Base-by-base conservation (phyloP, 2,113 vertebrate genomes). In the Desmodus rotundus region DNA sequence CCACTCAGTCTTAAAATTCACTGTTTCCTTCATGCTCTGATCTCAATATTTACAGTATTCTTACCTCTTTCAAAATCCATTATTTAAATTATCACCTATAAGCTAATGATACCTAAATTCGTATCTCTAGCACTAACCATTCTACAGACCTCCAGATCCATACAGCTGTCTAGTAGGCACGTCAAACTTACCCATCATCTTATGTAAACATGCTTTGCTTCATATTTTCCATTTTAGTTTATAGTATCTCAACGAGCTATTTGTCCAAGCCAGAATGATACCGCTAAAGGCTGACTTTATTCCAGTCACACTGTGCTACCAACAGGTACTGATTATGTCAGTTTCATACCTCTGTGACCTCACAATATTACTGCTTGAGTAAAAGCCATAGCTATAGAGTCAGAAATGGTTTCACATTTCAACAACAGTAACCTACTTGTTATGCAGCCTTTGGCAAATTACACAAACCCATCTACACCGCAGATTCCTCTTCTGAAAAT, bases 271-370 rank as follows among this genome's bases (percentile, higher is more conserved):
- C 88, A 95, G 91, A 94, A 89, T 22, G 58, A 56, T 56, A 68
- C 5, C 41, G 78, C 28, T 47, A 88, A 47, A 67, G 31, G 15
- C 36, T 85, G 73, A 38, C 28, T 43, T 95, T 47, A 89, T 12
- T 73, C 20, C 67, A 82, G 72, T 85, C 72, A 73, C 52, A n/a
- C 58, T 52, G 31, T 50, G 20, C 54, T 88, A 33, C 52, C 52
- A 80, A 82, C 56, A 24, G 56, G 10, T 63, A 65, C 47, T 93
- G 31, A 94, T 36, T 68, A 73, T 83, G 38, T 36, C 85, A 81
- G 31, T 17, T 54, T 28, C 72, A 33, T 5, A 15, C 84, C 84
- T 96, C 86, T 97, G 24, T 97, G 94, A 97, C 94, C 68, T 98
- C 97, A 98, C 73, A 96, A 73, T 70, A 20, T 24, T 15, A 72